Evolutionary conservation across 2,888 invertebrate genomes (phyloP), one percentile per base, ranked within the genome.

Genomic region (Hofmannophila pseudospretella): DNA sequence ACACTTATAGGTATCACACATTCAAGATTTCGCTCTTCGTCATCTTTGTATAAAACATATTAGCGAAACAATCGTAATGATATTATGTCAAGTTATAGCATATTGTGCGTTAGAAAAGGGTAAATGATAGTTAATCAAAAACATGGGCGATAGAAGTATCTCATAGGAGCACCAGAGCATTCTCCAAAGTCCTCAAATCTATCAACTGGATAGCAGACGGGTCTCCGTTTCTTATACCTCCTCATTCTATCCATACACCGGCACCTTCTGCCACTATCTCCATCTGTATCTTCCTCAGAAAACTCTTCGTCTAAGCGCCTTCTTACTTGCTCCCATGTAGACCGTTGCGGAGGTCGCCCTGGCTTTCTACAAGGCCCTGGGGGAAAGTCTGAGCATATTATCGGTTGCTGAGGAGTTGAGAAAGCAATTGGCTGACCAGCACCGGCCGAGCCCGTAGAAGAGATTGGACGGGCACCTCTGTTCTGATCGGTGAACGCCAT

Each of bases 161-260:
- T 11, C 7, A 12, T 1, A 5, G 4, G n/a, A 7, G n/a, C n/a
- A n/a, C n/a, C n/a, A n/a, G 14, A 16, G 16, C 16, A 30, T 16
- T n/a, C 8, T 1, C 8, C 1, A 4, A n/a, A 30, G 1, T 30
- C 14, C 1, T 25, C 33, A 26, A 9, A 33, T n/a, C 23, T n/a
- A 20, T 14, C 25, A 4, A 7, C 10, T 16, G 26, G 26, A 5
- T 14, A 34, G n/a, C 40, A 48, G 7, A 36, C 9, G 2, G 46
- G 38, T 8, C 39, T 41, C 16, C 44, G 43, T 4, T 39, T 44
- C 12, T 44, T 47, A 5, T 40, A 42, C 11, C 42, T 47, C 31
- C 39, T 54, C 7, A 51, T 33, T 19, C 45, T 49, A n/a, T 55
- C 54, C 41, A 54, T 41, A 16, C 67, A 67, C 3, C 39, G 36